These are phyloP conservation scores for Diadegma fenestrale DNA, from an alignment of 2,888 invertebrate species.

Conservation along the genomic window DNA sequence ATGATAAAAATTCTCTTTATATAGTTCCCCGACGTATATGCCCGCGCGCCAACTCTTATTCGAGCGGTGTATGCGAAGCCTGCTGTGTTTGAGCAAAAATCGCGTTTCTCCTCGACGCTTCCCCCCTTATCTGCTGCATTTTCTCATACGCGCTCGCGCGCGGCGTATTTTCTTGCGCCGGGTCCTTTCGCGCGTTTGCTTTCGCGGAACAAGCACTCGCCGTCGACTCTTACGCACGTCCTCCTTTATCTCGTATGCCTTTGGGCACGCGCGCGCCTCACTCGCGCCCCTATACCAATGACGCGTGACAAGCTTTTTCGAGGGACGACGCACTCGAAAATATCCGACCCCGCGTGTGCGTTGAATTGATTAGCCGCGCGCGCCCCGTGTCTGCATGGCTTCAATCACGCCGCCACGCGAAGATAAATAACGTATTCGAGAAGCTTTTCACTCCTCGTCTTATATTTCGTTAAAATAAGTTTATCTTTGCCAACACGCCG, in stretches of 20 bases:
- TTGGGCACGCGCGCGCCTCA: constrained; percentile 51
- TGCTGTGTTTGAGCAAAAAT: constrained; percentile 29
- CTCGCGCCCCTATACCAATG: not conserved
- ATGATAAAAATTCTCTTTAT: constrained; percentile 69
- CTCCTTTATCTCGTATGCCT: constrained; percentile 52
- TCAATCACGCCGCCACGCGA: constrained; percentile 21
- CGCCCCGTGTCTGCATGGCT: constrained; percentile 39
- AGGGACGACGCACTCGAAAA: constrained; percentile 13
- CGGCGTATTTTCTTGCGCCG: no score
- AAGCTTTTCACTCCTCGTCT: no score
- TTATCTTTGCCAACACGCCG: no score
- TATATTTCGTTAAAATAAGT: no score
- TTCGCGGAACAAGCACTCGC: constrained; percentile 42
- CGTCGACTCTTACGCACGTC: constrained; percentile 58
- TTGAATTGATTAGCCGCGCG: constrained; percentile 58
- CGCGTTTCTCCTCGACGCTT: constrained; percentile 31
- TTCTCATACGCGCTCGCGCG: no score
- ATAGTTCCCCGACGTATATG: constrained; percentile 37
- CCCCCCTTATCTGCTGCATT: no score
- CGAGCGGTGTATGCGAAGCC: no score
- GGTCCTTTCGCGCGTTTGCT: constrained; percentile 44
- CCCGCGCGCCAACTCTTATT: constrained; percentile 28
- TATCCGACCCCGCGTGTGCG: constrained; percentile 21
- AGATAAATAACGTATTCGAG: no score
- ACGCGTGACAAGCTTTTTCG: constrained; percentile 13